Evolutionary conservation across 1,140 invertebrate species (phyloP), one percentile per base, ranked within the genome.

Genomic region (Calephelis virginiensis): DNA sequence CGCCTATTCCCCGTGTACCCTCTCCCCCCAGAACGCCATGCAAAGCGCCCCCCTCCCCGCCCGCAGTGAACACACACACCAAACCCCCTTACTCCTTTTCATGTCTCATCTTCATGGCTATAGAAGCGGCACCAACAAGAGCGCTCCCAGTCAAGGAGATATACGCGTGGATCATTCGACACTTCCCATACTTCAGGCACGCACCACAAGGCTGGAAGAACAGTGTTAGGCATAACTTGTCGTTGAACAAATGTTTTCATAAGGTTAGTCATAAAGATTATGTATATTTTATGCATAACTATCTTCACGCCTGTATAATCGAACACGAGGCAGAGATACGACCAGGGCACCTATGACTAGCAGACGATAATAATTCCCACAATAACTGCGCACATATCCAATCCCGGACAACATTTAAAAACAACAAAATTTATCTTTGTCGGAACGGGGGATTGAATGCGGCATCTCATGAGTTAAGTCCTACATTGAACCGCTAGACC

Each of bases 151-250:
- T 99, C 0, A 98, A 98, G 82, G 98, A 99, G 86, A 99, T 99
- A 74, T 99, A 99, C 83, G 95, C 97, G n/a, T 99, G 98, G 98
- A 99, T 99, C 70, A 92, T 98, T 73, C 95, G 97, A 73, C 97
- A 99, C 86, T 99, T 99, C 92, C 98, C 98, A 0, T 99, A 99
- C 90, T 99, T 99, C 91, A 96, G 97, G 80, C 97, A 97, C 76
- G 98, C 98, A 4, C 97, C 98, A 0, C 98, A 97, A 77, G 98
- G 98, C 14, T 99, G 98, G 98, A 99, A 99, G 93, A 99, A 99
- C 91, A 98, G 97, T 64, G 98, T 99, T 1, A 92, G 98, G 71
- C 98, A 99, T 90, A 99, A 99, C 90, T 91, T 99, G 48, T 98
- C 97, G 37, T 91, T 99, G 56, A 99, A 99, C 86, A 99, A 99